Evolutionary conservation across 2,797 vertebrate genomes (phyloP).

Genomic region (Thalassophryne amazonica): DNA sequence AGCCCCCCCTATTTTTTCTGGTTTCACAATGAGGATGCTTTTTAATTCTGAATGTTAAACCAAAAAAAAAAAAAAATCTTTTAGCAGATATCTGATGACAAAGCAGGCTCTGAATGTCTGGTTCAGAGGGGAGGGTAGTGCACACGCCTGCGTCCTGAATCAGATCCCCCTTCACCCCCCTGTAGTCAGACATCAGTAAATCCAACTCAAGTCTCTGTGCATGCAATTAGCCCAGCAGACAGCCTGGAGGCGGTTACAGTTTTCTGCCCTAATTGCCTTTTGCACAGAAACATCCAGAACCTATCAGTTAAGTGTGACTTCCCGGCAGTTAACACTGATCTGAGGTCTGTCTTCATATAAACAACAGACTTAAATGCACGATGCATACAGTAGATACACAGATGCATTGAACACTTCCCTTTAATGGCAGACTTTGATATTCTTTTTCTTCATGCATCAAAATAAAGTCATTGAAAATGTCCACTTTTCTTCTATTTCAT

Average conservation of each 20-base stretch:
- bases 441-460: no score
- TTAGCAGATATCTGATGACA: background rate
- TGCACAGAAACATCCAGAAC: conserved; percentile 32
- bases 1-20: no score
- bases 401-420: background rate
- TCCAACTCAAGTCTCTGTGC: conserved; percentile 49
- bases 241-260: conserved; percentile 56
- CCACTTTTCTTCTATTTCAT: no score
- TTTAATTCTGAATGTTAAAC: background rate
- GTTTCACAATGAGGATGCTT: no score
- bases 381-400: background rate
- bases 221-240: conserved; percentile 63
- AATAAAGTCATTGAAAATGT: no score
- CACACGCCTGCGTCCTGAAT: conserved; percentile 30
- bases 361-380: conserved; percentile 1
- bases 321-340: conserved; percentile 25
- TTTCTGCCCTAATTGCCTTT: conserved; percentile 64
- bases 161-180: background rate
- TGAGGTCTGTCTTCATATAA: conserved; percentile 5
- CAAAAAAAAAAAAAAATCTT: conserved; percentile 1
- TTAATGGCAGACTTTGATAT: no score
- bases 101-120: conserved; percentile 19
- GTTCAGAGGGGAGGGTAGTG: conserved; percentile 47
- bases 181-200: conserved; percentile 54
- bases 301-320: conserved; percentile 39